These are phyloP conservation scores for Drosophila multiciliata DNA, from an alignment of 2,888 invertebrate species.

Conservation along the genomic window DNA sequence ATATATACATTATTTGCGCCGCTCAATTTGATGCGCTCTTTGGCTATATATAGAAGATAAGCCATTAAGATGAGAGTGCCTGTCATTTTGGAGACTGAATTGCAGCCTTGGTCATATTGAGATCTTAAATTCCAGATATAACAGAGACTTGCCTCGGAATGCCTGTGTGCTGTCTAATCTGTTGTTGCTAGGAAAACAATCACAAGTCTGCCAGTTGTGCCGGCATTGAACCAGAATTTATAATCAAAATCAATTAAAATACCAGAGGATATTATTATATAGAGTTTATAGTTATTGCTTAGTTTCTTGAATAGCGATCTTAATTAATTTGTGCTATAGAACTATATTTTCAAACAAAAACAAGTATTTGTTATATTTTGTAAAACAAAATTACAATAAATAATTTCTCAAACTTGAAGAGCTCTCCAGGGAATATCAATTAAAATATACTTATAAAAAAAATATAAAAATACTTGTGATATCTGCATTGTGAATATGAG, in stretches of 20 bases:
- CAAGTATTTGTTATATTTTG: background rate
- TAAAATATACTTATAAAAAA: slow-evolving; percentile 16
- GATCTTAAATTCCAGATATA: slow-evolving; percentile 26
- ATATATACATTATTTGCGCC: slow-evolving; percentile 7
- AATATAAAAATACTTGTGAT: slow-evolving; percentile 1
- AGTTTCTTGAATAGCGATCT: background rate
- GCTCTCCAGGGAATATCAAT: slow-evolving; percentile 31
- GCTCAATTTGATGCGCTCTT: slow-evolving; percentile 27
- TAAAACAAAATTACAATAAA: slow-evolving; percentile 14
- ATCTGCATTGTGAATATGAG: slow-evolving; percentile 2
- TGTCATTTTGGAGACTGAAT: slow-evolving; percentile 37
- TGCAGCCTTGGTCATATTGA: slow-evolving; percentile 25
- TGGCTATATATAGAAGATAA: slow-evolving; percentile 33
- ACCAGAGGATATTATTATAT: background rate
- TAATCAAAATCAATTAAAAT: background rate
- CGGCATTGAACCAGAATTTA: background rate
- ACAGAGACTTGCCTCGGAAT: slow-evolving; percentile 10
- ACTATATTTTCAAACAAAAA: background rate
- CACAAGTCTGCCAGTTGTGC: background rate
- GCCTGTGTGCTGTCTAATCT: slow-evolving; percentile 1
- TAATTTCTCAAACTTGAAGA: slow-evolving; percentile 6
- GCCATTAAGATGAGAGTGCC: slow-evolving; percentile 39
- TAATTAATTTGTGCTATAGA: background rate
- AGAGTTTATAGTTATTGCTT: background rate
- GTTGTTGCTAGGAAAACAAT: background rate